Conservation (phyloP, 2,113 vertebrate species). For the Hippocampus comes region DNA sequence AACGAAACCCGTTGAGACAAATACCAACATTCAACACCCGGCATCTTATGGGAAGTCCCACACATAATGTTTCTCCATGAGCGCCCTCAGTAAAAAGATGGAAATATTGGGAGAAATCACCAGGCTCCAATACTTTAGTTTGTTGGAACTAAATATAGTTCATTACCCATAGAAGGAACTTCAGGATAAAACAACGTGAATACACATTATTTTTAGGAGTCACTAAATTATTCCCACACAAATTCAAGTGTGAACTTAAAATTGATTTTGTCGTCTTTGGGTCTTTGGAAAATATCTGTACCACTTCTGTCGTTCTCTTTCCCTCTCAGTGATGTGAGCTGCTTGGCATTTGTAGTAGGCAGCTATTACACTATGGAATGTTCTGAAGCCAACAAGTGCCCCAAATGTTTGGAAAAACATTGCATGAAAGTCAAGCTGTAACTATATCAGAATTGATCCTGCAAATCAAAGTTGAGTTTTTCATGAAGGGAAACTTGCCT, state of each 20-base stretch:
- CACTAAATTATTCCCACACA: neutral
- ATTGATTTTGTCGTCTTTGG: conserved; percentile 3
- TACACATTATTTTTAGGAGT: neutral
- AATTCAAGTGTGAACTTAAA: neutral
- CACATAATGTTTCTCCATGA: too few relatives aligned
- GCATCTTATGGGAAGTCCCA: too few relatives aligned
- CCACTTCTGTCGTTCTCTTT: conserved; percentile 2
- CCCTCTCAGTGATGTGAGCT: conserved; percentile 49
- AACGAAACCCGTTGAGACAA: too few relatives aligned
- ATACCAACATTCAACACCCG: too few relatives aligned
- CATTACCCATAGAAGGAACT: neutral
- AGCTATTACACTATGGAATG: conserved; percentile 63
- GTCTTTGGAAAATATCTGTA: neutral
- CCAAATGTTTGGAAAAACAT: conserved; percentile 41
- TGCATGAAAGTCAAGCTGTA: conserved; percentile 36
- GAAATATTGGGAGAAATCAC: neutral
- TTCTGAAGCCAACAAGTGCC: conserved; percentile 34
- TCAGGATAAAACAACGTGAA: neutral
- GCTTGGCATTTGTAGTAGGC: conserved; percentile 54
- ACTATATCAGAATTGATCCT: conserved; percentile 22
- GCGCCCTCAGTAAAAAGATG: too few relatives aligned
- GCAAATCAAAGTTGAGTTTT: neutral
- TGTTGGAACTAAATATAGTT: neutral
- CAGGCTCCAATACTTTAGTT: neutral
- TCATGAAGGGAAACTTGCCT: neutral